A percentile compares a stretch with the other conserved stretches of the same genome.
Conservation (phyloP, 2,888 invertebrate species). For the Sinotaia quadrata region DNA sequence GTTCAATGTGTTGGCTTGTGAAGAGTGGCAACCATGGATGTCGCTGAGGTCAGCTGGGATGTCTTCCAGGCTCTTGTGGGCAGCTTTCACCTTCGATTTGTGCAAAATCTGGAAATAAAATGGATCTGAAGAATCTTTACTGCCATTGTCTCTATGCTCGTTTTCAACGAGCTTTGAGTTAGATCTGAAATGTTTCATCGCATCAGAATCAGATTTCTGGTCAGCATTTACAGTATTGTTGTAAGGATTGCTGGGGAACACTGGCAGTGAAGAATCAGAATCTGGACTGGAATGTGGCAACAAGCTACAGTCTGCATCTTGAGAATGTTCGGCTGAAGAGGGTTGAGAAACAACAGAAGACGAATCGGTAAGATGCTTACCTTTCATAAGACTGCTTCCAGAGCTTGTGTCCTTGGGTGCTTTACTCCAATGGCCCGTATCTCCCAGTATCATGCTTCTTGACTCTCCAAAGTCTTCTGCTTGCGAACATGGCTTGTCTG, state of each 20-base stretch:
- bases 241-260: slow-evolving; percentile 8
- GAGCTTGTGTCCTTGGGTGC: not conserved
- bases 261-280: slow-evolving; percentile 20
- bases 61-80: not conserved
- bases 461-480: too few relatives aligned
- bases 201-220: not conserved
- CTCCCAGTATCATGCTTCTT: not conserved
- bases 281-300: slow-evolving; percentile 26
- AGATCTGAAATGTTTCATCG: not conserved
- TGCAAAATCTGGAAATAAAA: slow-evolving; percentile 9
- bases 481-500: too few relatives aligned
- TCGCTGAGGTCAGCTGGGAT: slow-evolving; percentile 17
- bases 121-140: slow-evolving; percentile 11
- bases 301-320: slow-evolving; percentile 30
- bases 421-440: not conserved
- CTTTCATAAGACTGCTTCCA: slow-evolving; percentile 1
- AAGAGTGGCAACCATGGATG: too few relatives aligned
- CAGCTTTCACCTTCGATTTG: slow-evolving; percentile 14
- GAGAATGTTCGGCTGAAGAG: slow-evolving; percentile 19
- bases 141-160: not conserved
- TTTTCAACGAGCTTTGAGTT: not conserved
- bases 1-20: slow-evolving; percentile 15
- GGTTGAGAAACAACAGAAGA: slow-evolving; percentile 18
- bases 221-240: not conserved
- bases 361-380: not conserved